These are phyloP conservation scores for Oligia fasciuncula DNA, from an alignment of 2,888 invertebrate species.

Conservation along the genomic window DNA sequence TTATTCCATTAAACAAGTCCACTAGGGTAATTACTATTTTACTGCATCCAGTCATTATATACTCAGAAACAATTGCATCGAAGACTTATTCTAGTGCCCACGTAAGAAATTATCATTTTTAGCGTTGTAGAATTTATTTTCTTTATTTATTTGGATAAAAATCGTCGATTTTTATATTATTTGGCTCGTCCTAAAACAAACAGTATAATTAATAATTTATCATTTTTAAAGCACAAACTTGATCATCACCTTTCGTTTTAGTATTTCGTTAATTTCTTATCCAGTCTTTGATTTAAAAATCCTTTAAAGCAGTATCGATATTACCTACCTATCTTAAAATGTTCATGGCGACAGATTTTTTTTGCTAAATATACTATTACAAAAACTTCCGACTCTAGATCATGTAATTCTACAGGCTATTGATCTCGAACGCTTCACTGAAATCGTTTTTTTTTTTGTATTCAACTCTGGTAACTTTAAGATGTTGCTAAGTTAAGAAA, in stretches of 20 bases:
- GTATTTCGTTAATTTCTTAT: neutral
- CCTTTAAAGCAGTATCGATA: neutral
- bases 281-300: neutral
- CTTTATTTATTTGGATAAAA: neutral
- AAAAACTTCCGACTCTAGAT: neutral
- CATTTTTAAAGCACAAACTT: neutral
- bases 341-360: neutral
- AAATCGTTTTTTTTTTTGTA: conserved; percentile 18
- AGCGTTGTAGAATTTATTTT: neutral
- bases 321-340: neutral
- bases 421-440: conserved; percentile 48
- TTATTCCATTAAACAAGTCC: conserved; percentile 37
- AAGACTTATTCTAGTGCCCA: conserved; percentile 10
- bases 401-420: conserved; percentile 35
- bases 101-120: neutral
- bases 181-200: neutral
- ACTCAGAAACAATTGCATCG: conserved; percentile 28
- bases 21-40: conserved; percentile 44
- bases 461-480: conserved; percentile 15
- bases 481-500: conserved; percentile 24
- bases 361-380: neutral
- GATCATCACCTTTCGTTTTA: no score
- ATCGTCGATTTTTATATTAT: neutral
- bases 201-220: no score
- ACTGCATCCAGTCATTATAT: conserved; percentile 34